Base-by-base conservation (phyloP, 1,140 invertebrate species). In the Musca domestica region DNA sequence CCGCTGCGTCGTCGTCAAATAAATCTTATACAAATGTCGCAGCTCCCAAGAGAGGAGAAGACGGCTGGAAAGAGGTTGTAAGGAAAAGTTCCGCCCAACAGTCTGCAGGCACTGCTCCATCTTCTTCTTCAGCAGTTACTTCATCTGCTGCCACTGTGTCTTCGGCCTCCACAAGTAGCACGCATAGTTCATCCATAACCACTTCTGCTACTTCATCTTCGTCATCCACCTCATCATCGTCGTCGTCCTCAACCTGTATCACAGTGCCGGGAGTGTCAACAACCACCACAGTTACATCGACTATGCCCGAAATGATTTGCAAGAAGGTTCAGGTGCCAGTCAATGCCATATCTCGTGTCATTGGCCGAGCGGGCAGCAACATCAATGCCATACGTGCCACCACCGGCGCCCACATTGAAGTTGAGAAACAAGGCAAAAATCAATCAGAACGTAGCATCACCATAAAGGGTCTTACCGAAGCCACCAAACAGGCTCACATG, bases 31-130 rank as follows among this genome's bases (percentile, higher is more conserved):
- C 41, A 41, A 66, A 70, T 15, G 15, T 27, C 3, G 51, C 20
- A 12, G 56, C 46, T 3, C 66, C 64, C 19, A 81, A 80, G 25
- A 74, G 78, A 15, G 74, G 93, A 63, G 95, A 98, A 73, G 95
- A 98, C 80, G 95, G 95, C 7, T 98, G 96, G 96, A 98, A 97
- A 82, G 95, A 98, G 85, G 95, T 98, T 10, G 93, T 95, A 7
- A 84, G 95, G 76, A 96, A 93, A 83, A 92, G 87, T 67, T 84
- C 83, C 19, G 74, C 83, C 9, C 84, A 84, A 69, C 79, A 81
- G 25, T 73, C 69, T 9, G 4, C 34, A 12, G 34, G 34, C 6
- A 75, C 74, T 10, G 23, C 34, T 27, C 34, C 67, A 22, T 67
- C 66, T 22, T 63, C 67, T 12, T 67, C 66, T 22, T 63, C 58